Conservation (phyloP, 2,113 vertebrate species). For the Rhynchopsitta pachyrhyncha region DNA sequence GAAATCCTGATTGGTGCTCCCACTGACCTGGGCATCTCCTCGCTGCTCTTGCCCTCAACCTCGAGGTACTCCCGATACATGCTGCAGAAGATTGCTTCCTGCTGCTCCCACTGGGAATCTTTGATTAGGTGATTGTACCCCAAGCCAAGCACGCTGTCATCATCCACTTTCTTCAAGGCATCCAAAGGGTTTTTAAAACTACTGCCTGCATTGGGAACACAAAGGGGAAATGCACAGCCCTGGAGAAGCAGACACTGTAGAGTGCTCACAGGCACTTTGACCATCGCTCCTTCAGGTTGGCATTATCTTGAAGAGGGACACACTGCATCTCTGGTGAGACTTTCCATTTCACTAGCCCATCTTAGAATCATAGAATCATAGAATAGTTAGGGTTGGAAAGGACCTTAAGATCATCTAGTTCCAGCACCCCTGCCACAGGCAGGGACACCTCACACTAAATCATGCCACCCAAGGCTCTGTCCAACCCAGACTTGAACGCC, state of each 20-base stretch:
- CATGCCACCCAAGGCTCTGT: too few relatives aligned
- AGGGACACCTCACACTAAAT: too few relatives aligned
- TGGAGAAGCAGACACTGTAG: not conserved
- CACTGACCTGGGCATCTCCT: conserved; percentile 67
- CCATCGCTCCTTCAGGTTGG: not conserved
- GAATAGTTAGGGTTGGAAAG: too few relatives aligned
- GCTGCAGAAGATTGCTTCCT: conserved; percentile 54
- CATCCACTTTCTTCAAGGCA: conserved; percentile 69
- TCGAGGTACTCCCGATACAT: conserved; percentile 54
- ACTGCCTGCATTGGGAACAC: conserved; percentile 62
- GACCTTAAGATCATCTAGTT: too few relatives aligned
- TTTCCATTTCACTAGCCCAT: not conserved
- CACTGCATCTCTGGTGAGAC: not conserved
- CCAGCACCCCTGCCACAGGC: too few relatives aligned
- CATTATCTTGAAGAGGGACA: not conserved
- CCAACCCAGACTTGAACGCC: too few relatives aligned
- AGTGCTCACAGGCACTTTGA: not conserved
- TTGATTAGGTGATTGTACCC: conserved; percentile 78
- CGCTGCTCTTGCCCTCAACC: not conserved
- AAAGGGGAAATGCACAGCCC: not conserved
- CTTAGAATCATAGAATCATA: not conserved
- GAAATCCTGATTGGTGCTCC: not conserved
- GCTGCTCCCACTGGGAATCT: conserved; percentile 69
- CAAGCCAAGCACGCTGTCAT: conserved; percentile 65
- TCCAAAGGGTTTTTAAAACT: conserved; percentile 69